Evolutionary conservation across 2,888 invertebrate species (phyloP).

Genomic region (Smittia sp.): DNA sequence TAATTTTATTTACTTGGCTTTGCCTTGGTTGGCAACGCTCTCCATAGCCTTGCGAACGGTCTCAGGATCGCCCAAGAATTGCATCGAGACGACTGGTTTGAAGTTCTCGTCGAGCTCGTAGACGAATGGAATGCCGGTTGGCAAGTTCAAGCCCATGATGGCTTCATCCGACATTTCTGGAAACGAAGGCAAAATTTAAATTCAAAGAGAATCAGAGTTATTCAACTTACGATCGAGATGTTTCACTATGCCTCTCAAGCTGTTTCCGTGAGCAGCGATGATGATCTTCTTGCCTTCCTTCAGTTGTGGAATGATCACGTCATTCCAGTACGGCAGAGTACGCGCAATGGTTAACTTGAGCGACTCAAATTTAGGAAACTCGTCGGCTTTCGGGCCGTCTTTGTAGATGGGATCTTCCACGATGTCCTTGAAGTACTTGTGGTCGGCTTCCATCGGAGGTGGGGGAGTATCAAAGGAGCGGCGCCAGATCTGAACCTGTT

Average conservation of each 20-base stretch:
- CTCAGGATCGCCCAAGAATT: constrained; percentile 75
- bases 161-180: constrained; percentile 66
- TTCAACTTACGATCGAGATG: constrained; percentile 71
- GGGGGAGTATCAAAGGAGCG: constrained; percentile 80
- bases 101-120: constrained; percentile 71
- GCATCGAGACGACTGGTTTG: constrained; percentile 67
- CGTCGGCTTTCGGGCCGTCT: constrained; percentile 66
- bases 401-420: constrained; percentile 73
- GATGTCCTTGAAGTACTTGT: constrained; percentile 72
- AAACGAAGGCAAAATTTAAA: constrained; percentile 43
- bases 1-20: constrained; percentile 66
- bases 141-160: constrained; percentile 73
- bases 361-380: constrained; percentile 81
- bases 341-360: constrained; percentile 77
- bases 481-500: constrained; percentile 82
- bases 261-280: constrained; percentile 84
- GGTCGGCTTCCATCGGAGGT: constrained; percentile 73
- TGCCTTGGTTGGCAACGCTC: constrained; percentile 75
- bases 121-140: constrained; percentile 77
- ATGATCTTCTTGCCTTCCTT: constrained; percentile 76
- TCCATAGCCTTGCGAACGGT: constrained; percentile 73
- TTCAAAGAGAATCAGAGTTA: constrained; percentile 32
- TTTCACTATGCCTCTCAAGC: constrained; percentile 80
- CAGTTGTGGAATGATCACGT: constrained; percentile 73
- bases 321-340: constrained; percentile 83